Percentiles rank a stretch among this genome's conserved stretches.
Evolutionary conservation across 2,888 invertebrate genomes (phyloP).

Genomic region (Calameuta filiformis): DNA sequence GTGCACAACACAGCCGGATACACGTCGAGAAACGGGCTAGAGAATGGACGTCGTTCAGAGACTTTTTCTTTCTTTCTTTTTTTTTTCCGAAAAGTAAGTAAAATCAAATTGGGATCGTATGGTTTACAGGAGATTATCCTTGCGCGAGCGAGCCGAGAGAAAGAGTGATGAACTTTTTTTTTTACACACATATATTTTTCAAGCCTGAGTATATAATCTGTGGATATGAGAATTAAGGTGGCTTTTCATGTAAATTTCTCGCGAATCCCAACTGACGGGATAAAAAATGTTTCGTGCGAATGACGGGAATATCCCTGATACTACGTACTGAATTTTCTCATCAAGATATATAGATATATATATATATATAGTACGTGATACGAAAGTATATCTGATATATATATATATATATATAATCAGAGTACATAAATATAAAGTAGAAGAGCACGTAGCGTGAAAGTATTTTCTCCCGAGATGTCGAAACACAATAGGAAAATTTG

Average conservation of each 20-base stretch:
- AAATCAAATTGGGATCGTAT: not conserved
- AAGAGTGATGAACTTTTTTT: not conserved
- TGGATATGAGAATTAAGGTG: not conserved
- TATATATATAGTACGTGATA: too few species aligned
- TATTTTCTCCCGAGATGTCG: not conserved
- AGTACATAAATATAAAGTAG: not conserved
- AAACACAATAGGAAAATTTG: not conserved
- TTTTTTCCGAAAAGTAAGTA: not conserved
- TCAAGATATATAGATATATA: too few species aligned
- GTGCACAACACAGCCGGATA: not conserved
- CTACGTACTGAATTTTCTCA: not conserved
- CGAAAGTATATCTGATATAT: too few species aligned
- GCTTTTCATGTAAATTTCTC: not conserved
- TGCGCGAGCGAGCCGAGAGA: too few species aligned
- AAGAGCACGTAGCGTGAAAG: not conserved
- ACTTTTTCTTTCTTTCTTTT: not conserved
- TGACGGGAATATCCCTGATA: not conserved
- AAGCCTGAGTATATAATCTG: not conserved
- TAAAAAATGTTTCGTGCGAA: not conserved
- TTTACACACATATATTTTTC: not conserved
- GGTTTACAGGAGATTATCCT: not conserved
- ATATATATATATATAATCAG: too few species aligned
- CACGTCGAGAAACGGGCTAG: not conserved
- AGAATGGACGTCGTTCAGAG: not conserved
- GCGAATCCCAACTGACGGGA: not conserved